A percentile compares a stretch with the other conserved stretches of the same genome.
phyloP scores from a whole-genome alignment of 2,797 vertebrate genomes.

The Molossus alvarezi region DNA sequence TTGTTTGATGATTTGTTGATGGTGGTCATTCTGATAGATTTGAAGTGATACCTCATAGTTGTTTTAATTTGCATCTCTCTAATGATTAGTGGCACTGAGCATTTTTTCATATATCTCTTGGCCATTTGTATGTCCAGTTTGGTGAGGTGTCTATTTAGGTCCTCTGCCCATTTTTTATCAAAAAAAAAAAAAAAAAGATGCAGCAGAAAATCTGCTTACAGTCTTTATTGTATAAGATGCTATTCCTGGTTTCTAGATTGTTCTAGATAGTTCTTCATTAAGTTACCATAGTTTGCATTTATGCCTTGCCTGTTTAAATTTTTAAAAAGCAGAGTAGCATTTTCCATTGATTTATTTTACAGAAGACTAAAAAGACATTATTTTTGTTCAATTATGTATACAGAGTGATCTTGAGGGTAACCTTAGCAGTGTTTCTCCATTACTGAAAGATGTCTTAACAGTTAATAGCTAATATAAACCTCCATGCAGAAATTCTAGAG shows the following conservation, averaged over 20 bases:
- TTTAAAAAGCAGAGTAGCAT: conserved; percentile 3
- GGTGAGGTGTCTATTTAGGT: too few relatives aligned
- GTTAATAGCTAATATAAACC: neutral
- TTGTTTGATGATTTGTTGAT: too few relatives aligned
- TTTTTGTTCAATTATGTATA: neutral
- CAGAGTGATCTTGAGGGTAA: neutral
- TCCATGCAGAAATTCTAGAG: neutral
- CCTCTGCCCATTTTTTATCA: too few relatives aligned
- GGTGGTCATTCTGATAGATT: too few relatives aligned
- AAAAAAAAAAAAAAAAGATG: too few relatives aligned
- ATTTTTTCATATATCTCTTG: too few relatives aligned
- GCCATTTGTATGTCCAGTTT: too few relatives aligned
- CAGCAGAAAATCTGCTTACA: neutral
- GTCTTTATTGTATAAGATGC: neutral
- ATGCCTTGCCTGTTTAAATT: neutral
- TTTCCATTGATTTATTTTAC: conserved; percentile 11
- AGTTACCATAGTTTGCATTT: neutral
- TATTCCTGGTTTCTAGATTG: neutral
- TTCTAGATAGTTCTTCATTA: neutral
- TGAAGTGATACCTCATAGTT: too few relatives aligned
- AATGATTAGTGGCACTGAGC: too few relatives aligned
- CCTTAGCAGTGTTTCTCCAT: neutral
- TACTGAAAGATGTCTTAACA: conserved; percentile 16
- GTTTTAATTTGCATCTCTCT: too few relatives aligned
- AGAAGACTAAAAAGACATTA: neutral